Evolutionary conservation across 1,140 invertebrate genomes (phyloP).

Genomic region (Tetragnatha versicolor): DNA sequence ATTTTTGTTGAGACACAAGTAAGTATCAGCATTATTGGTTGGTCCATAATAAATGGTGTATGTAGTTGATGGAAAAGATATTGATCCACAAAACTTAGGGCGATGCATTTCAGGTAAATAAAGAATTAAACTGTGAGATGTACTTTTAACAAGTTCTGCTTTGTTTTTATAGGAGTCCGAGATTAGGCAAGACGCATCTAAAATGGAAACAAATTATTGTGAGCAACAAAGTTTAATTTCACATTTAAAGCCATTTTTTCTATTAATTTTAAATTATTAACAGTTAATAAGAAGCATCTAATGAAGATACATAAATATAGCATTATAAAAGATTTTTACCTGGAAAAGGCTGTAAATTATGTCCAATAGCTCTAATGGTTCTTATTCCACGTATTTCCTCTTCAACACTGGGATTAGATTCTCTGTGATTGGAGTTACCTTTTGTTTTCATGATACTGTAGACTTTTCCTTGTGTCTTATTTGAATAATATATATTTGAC

Average conservation of each 20-base stretch:
- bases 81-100: constrained; percentile 69
- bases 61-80: constrained; percentile 72
- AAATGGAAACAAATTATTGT: constrained; percentile 36
- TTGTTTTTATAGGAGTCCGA: constrained; percentile 68
- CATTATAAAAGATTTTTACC: constrained; percentile 57
- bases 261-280: neutral
- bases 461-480: constrained; percentile 69
- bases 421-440: neutral
- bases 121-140: constrained; percentile 72
- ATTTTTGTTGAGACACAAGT: constrained; percentile 9
- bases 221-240: neutral
- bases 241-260: neutral
- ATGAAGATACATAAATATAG: neutral
- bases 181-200: constrained; percentile 72
- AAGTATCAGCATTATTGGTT: constrained; percentile 26
- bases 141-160: constrained; percentile 65
- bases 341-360: constrained; percentile 79
- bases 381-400: constrained; percentile 61
- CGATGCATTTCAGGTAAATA: constrained; percentile 69
- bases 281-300: neutral
- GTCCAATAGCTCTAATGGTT: constrained; percentile 74
- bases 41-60: constrained; percentile 74
- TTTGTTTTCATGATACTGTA: constrained; percentile 71
- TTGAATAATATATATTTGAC: constrained; percentile 64
- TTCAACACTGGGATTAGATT: constrained; percentile 57